Percentiles rank a stretch among this genome's conserved stretches.
These are phyloP conservation scores for Gadopsis marmoratus DNA, from an alignment of 2,797 vertebrate species.

Conservation along the genomic window DNA sequence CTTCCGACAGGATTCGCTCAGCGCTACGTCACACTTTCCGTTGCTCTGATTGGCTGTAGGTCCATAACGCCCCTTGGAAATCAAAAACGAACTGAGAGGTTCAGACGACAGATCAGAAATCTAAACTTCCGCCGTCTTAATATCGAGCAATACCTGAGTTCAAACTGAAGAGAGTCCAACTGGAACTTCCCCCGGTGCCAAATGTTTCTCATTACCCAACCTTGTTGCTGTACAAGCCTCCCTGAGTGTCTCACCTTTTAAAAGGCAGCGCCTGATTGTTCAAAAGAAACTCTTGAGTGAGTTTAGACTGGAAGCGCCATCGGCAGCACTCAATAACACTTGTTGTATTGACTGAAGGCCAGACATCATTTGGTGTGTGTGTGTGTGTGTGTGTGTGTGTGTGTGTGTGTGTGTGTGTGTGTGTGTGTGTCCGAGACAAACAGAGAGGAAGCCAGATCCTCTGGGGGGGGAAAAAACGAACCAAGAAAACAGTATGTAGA, in stretches of 20 bases:
- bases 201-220: constrained; percentile 35
- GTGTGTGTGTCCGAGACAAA: neutral
- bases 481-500: constrained; percentile 6
- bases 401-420: constrained; percentile 14
- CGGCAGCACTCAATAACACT: constrained; percentile 54
- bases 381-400: constrained; percentile 9
- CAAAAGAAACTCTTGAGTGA: constrained; percentile 29
- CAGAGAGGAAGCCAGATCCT: constrained; percentile 3
- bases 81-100: too few species aligned
- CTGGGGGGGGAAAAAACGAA: neutral
- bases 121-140: neutral
- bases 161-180: constrained; percentile 7
- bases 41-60: too few species aligned
- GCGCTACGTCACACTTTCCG: too few species aligned
- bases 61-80: too few species aligned
- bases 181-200: neutral
- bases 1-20: too few species aligned
- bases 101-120: neutral
- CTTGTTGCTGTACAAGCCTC: neutral
- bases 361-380: constrained; percentile 24
- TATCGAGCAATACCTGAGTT: neutral
- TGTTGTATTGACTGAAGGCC: constrained; percentile 57
- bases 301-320: constrained; percentile 41
- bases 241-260: constrained; percentile 14
- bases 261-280: neutral